Evolutionary conservation across 1,140 invertebrate species (phyloP).

Genomic region (Dermatophagoides farinae): DNA sequence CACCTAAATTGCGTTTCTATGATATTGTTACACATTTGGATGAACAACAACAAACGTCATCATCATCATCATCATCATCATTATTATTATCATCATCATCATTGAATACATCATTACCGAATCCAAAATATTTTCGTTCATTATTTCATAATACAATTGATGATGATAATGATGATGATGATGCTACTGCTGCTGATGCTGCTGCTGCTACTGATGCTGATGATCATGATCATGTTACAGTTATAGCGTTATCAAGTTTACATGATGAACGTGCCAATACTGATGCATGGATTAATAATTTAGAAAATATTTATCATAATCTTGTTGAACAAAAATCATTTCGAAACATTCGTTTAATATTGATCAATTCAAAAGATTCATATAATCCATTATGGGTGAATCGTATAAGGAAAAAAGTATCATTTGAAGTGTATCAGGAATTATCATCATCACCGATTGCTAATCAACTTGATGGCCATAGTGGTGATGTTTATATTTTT

Average conservation of each 20-base stretch:
- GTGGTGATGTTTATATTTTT: slow-evolving; percentile 26
- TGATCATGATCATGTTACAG: not conserved
- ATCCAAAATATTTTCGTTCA: too few species aligned
- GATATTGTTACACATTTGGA: not conserved
- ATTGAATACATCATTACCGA: not conserved
- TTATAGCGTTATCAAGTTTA: not conserved
- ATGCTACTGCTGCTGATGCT: not conserved
- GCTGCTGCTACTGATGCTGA: not conserved
- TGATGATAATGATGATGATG: not conserved
- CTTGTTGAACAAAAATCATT: slow-evolving; percentile 14
- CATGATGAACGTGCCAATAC: not conserved
- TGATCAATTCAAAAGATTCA: slow-evolving; percentile 21
- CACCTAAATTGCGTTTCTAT: not conserved
- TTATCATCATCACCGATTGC: slow-evolving; percentile 20
- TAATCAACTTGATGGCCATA: slow-evolving; percentile 21
- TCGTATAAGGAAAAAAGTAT: not conserved
- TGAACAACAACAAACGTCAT: not conserved
- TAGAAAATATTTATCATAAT: slow-evolving; percentile 18
- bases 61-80: not conserved
- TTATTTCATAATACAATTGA: too few species aligned
- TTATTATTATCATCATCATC: not conserved
- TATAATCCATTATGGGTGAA: not conserved
- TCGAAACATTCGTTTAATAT: slow-evolving; percentile 22
- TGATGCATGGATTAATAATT: slow-evolving; percentile 21
- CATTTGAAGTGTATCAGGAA: slow-evolving; percentile 23